Percentiles rank a stretch among this genome's conserved stretches.
phyloP scores from a whole-genome alignment of 1,140 invertebrate genomes.

The Chrysopa pallens region DNA sequence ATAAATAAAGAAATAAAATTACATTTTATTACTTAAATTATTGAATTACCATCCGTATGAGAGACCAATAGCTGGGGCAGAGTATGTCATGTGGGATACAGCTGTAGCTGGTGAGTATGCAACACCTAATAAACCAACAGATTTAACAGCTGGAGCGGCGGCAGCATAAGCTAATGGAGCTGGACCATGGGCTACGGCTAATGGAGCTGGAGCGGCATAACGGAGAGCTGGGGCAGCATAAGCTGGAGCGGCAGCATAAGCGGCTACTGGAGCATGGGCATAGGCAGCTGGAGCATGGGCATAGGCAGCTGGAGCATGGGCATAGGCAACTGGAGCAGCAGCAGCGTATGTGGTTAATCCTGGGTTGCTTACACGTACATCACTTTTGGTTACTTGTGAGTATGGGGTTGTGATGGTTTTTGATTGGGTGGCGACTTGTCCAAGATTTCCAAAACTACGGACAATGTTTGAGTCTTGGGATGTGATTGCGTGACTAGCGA shows the following conservation, averaged over 20 bases:
- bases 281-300: conserved; percentile 12
- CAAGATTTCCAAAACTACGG: conserved; percentile 34
- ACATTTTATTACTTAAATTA: too few species aligned
- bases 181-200: conserved; percentile 2
- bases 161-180: conserved; percentile 1
- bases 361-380: conserved; percentile 36
- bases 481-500: conserved; percentile 27
- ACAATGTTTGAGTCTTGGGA: conserved; percentile 34
- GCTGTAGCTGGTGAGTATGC: conserved; percentile 39
- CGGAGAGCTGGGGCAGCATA: conserved; percentile 7
- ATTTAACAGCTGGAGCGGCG: conserved; percentile 8
- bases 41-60: background rate
- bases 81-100: conserved; percentile 41
- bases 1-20: too few species aligned
- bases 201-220: conserved; percentile 9
- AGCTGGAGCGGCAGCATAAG: background rate
- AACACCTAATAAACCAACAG: conserved; percentile 25
- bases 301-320: conserved; percentile 10
- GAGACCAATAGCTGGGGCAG: conserved; percentile 5
- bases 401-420: conserved; percentile 43
- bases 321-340: conserved; percentile 9
- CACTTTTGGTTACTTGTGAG: conserved; percentile 39
- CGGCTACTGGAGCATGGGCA: conserved; percentile 8
- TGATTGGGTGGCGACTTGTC: conserved; percentile 34
- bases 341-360: conserved; percentile 18